These are phyloP conservation scores for Notolepis coatsorum DNA, from an alignment of 2,797 vertebrate species.

Conservation along the genomic window DNA sequence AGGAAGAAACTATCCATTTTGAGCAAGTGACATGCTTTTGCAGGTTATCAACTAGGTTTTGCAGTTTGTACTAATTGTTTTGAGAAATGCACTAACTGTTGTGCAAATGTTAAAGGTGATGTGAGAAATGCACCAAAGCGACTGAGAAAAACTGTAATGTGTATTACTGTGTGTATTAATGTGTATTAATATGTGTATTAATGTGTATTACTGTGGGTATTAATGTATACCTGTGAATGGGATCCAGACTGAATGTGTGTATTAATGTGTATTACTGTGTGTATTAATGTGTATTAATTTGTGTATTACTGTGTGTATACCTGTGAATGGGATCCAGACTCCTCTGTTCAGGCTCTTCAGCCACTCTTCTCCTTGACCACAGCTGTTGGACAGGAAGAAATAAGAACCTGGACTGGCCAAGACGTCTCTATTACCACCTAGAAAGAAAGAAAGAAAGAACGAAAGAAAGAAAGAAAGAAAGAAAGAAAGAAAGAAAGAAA, in stretches of 20 bases:
- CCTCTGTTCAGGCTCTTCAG: slow-evolving; percentile 84
- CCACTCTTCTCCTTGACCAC: slow-evolving; percentile 85
- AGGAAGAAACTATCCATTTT: too few species aligned
- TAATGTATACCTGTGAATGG: too few species aligned
- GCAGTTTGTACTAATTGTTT: too few species aligned
- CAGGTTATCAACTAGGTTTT: too few species aligned
- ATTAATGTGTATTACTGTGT: background rate
- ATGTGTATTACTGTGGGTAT: background rate
- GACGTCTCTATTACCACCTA: slow-evolving; percentile 81
- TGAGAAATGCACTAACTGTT: too few species aligned
- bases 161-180: background rate
- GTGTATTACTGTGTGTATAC: slow-evolving; percentile 46
- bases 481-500: background rate
- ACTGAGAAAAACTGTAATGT: too few species aligned
- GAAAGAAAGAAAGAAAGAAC: background rate
- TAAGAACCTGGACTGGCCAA: slow-evolving; percentile 84
- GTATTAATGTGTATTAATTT: background rate
- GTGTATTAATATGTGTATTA: background rate
- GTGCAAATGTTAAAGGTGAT: too few species aligned
- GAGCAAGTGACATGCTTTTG: too few species aligned
- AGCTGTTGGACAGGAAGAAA: slow-evolving; percentile 85
- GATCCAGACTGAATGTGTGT: too few species aligned
- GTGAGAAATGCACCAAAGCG: too few species aligned
- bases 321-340: slow-evolving; percentile 86
- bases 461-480: background rate